Base-by-base conservation (phyloP, 1,140 invertebrate species). In the Drosophila mauritiana region DNA sequence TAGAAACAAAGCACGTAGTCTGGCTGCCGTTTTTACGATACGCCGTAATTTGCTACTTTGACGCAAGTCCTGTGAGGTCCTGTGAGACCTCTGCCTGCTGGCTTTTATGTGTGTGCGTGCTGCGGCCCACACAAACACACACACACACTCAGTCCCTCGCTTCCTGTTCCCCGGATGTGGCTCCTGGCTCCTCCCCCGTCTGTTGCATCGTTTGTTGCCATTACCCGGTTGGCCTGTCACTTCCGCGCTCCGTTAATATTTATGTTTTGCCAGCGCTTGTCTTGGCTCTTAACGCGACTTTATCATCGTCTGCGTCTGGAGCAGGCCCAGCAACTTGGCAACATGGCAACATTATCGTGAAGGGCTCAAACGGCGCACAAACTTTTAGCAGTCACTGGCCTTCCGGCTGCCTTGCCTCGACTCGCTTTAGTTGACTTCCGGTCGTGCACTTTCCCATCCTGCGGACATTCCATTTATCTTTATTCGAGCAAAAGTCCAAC, bases 21-120 rank as follows among this genome's bases (percentile, higher is more conserved):
- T 15, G 40, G 69, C 39, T 73, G 42, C 54, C 80, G 62, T 22
- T 85, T 84, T 84, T 85, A 80, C 54, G 80, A 80, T 84, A 76
- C 49, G 73, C 42, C 65, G 81, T 76, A 85, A 84, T 84, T 85
- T 84, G 81, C 81, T 85, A 84, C 67, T 85, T 77, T 85, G 80
- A 80, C 70, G 65, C 77, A 76, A 63, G 76, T 85, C 69, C 54
- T 37, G 17, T 17, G 17, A 17, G 45, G 31, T 85, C 69, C 54
- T 37, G 46, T 15, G 69, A 73, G 57, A 34, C 27, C 61, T 42
- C 61, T 42, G 70, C 37, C 5, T 4, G 37, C 37, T 42, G 27
- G 8, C 55, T 78, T 83, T 83, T 79, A 75, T 80, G 72, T 73
- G 65, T 67, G 81, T 85, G 76, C 81, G 72, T 83, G 77, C 57